Evolutionary conservation across 2,888 invertebrate species (phyloP).

Genomic region (Mythimna impura): DNA sequence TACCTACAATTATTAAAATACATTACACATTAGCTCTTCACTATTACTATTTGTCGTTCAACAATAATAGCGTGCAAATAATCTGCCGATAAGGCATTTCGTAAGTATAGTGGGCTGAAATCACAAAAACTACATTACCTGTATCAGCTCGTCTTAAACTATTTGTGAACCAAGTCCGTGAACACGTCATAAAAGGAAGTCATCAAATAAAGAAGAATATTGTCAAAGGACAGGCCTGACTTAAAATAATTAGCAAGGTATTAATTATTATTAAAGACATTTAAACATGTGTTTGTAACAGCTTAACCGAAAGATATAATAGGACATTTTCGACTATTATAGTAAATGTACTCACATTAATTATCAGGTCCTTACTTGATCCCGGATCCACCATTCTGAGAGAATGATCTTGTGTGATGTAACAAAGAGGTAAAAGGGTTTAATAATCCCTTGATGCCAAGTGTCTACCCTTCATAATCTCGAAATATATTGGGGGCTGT

Average conservation of each 20-base stretch:
- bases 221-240: background rate
- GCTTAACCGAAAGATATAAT: background rate
- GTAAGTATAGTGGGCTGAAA: background rate
- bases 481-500: background rate
- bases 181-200: background rate
- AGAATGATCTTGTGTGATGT: constrained; percentile 15
- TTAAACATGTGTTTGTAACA: background rate
- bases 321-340: background rate
- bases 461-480: background rate
- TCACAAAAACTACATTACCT: background rate
- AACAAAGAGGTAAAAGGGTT: constrained; percentile 6
- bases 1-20: too few relatives aligned
- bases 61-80: constrained; percentile 2
- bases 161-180: background rate
- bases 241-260: constrained; percentile 17
- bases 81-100: background rate
- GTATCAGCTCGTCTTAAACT: too few relatives aligned
- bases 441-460: constrained; percentile 25
- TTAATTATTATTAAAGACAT: constrained; percentile 7
- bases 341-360: constrained; percentile 23
- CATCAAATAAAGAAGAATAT: background rate
- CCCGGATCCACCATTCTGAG: constrained; percentile 13
- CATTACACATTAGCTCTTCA: background rate
- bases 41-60: constrained; percentile 3
- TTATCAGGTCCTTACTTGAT: constrained; percentile 14